Conservation (phyloP, 2,113 vertebrate genomes). For the Indicator indicator region DNA sequence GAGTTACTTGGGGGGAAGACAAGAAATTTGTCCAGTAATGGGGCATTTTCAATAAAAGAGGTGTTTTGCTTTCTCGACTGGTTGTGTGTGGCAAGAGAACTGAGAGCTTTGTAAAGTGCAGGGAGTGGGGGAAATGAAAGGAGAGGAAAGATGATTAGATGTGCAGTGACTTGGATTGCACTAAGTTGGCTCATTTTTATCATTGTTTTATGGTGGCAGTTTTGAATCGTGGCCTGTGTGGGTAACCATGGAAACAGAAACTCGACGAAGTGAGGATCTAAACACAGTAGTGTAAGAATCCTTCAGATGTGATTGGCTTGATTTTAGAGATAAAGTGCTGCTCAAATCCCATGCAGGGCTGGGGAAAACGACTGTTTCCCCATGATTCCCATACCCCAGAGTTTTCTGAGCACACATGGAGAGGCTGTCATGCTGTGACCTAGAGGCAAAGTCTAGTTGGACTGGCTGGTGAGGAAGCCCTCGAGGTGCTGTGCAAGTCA, state of each 20-base stretch:
- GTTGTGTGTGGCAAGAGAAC: not conserved
- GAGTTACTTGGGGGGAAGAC: constrained; percentile 44
- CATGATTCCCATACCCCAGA: accelerated
- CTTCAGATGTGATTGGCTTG: constrained; percentile 8
- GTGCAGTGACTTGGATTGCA: not conserved
- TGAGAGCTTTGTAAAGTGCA: not conserved
- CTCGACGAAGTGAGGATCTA: constrained; percentile 47
- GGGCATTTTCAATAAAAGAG: not conserved
- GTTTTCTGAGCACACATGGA: accelerated
- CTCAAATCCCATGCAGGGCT: not conserved
- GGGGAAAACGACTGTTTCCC: not conserved
- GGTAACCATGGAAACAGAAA: constrained; percentile 78
- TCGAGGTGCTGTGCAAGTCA: not conserved
- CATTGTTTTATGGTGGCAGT: constrained; percentile 62
- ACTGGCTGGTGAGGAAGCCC: not conserved
- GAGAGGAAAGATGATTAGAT: not conserved
- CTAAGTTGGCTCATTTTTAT: constrained; percentile 51
- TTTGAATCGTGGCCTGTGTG: constrained; percentile 49
- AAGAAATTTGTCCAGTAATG: constrained; percentile 38
- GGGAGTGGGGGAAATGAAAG: not conserved
- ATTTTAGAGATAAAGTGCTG: constrained; percentile 4
- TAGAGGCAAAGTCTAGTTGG: accelerated
- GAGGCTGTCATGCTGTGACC: not conserved
- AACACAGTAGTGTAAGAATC: not conserved
- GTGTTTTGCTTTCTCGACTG: not conserved